Conservation (phyloP, 2,888 invertebrate genomes). For the Homarus gammarus region DNA sequence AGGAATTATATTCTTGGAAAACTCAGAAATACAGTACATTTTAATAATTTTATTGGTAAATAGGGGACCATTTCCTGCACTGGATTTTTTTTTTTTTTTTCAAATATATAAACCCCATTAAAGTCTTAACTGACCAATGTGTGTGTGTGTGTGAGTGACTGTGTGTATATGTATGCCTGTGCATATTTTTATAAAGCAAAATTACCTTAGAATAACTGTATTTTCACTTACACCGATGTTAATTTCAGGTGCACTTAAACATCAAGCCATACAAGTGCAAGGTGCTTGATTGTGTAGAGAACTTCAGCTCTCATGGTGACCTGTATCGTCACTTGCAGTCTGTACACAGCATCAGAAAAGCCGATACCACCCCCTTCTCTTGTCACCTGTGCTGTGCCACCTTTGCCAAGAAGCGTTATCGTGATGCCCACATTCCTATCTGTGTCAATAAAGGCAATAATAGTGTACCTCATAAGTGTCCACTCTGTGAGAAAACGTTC, state of each 20-base stretch:
- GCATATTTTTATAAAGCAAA: too few relatives aligned
- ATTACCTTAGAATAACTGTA: too few relatives aligned
- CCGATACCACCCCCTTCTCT: not conserved
- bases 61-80: too few relatives aligned
- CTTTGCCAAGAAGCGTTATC: conserved; percentile 60
- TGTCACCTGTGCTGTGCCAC: conserved; percentile 52
- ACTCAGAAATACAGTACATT: too few relatives aligned
- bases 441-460: conserved; percentile 40
- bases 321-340: conserved; percentile 54
- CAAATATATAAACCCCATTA: too few relatives aligned
- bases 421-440: conserved; percentile 48
- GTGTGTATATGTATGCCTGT: too few relatives aligned
- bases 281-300: conserved; percentile 22
- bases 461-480: conserved; percentile 34
- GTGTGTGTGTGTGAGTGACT: too few relatives aligned
- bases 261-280: conserved; percentile 63
- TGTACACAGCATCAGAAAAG: conserved; percentile 16
- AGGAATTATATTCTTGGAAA: too few relatives aligned
- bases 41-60: too few relatives aligned
- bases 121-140: too few relatives aligned
- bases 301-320: conserved; percentile 50
- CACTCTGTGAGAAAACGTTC: conserved; percentile 51
- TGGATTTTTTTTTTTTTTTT: too few relatives aligned
- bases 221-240: too few relatives aligned
- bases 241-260: conserved; percentile 58